Conservation (phyloP, 2,113 vertebrate species). For the Nipponia nippon region DNA sequence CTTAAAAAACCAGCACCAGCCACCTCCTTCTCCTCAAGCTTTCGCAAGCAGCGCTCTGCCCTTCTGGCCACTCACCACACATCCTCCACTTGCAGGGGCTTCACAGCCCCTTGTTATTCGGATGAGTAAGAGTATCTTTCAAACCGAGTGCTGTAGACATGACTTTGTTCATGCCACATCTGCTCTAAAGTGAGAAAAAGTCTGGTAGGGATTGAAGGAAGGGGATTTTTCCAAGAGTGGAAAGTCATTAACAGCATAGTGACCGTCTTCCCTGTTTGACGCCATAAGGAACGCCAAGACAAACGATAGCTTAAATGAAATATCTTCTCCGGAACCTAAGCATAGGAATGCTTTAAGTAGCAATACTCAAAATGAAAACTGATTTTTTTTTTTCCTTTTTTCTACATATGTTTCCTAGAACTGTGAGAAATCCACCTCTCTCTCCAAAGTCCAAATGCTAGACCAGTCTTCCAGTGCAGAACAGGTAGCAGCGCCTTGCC, state of each 20-base stretch:
- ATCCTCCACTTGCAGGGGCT: not conserved
- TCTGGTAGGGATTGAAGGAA: not conserved
- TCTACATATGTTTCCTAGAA: not conserved
- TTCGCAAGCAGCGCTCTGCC: not conserved
- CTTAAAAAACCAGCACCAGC: not conserved
- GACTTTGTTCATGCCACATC: not conserved
- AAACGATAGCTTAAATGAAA: not conserved
- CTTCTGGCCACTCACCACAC: not conserved
- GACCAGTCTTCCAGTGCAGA: fast-evolving
- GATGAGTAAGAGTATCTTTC: not conserved
- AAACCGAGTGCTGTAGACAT: fast-evolving
- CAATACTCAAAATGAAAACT: not conserved
- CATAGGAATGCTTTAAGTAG: not conserved
- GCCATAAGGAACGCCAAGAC: not conserved
- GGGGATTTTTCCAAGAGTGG: not conserved
- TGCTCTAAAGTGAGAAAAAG: not conserved
- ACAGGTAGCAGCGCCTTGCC: fast-evolving
- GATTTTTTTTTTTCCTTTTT: not conserved
- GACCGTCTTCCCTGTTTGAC: not conserved
- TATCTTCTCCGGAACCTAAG: not conserved
- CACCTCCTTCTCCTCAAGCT: not conserved
- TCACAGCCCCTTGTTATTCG: fast-evolving
- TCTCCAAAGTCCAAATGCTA: not conserved
- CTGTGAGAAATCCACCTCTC: not conserved
- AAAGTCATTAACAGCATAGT: not conserved